Conservation (phyloP, 2,113 vertebrate genomes). For the Misgurnus anguillicaudatus region DNA sequence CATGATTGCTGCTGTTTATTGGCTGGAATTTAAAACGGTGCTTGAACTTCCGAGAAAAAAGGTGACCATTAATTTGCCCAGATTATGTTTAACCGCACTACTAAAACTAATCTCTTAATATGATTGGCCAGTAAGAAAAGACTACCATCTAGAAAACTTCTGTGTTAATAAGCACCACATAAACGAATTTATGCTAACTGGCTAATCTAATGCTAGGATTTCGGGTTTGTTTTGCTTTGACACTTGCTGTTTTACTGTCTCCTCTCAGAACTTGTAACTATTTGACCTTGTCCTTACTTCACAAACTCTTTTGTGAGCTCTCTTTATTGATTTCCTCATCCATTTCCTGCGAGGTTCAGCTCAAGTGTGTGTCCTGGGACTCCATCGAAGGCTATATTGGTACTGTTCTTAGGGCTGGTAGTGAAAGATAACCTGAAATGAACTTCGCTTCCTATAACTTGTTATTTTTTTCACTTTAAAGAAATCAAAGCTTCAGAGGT, state of each 20-base stretch:
- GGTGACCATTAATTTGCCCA: no score
- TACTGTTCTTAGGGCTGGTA: neutral
- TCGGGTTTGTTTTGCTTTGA: neutral
- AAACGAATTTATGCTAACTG: neutral
- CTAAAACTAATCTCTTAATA: neutral
- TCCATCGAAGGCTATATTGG: conserved; percentile 11
- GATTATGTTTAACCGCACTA: neutral
- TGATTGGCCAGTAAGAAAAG: no score
- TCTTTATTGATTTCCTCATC: conserved; percentile 33
- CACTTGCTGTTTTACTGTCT: neutral
- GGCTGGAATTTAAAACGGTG: neutral
- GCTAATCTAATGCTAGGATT: neutral
- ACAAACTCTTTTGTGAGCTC: conserved; percentile 1
- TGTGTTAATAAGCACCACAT: neutral
- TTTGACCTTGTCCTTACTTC: conserved; percentile 31
- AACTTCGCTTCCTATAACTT: neutral
- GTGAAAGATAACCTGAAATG: conserved; percentile 28
- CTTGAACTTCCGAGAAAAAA: neutral
- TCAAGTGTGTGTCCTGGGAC: conserved; percentile 14
- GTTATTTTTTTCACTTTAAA: neutral
- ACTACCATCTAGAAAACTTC: no score
- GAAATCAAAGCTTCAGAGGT: conserved; percentile 5
- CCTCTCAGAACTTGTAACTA: neutral
- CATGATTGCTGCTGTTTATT: neutral
- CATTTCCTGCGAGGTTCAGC: conserved; percentile 24